These are phyloP conservation scores for Bombus sylvicola DNA, from an alignment of 1,140 invertebrate genomes.

Conservation along the genomic window DNA sequence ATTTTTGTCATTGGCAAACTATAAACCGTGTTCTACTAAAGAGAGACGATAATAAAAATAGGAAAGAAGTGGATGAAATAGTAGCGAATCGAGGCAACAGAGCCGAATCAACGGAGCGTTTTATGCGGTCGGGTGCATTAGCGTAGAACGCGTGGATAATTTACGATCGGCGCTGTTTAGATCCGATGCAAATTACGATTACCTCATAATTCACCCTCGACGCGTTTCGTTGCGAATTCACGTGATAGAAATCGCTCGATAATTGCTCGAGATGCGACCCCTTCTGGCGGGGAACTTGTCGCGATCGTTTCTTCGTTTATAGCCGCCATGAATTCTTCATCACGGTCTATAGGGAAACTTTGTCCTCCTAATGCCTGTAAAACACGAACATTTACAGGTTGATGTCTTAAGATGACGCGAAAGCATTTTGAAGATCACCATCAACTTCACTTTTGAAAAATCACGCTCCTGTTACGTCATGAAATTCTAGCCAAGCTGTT, in stretches of 20 bases:
- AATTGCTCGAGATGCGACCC: conserved; percentile 11
- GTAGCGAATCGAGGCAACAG: background rate
- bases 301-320: conserved; percentile 25
- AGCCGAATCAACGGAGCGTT: background rate
- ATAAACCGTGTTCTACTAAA: too few species aligned
- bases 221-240: conserved; percentile 17
- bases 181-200: conserved; percentile 22
- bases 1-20: background rate
- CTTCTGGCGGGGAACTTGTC: background rate
- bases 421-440: background rate
- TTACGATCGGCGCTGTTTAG: conserved; percentile 22
- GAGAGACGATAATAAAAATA: background rate
- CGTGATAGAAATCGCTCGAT: conserved; percentile 21
- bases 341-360: background rate
- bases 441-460: background rate
- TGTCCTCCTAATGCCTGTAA: background rate
- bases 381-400: background rate
- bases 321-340: conserved; percentile 5
- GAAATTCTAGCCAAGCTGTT: too few species aligned
- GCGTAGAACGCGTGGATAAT: background rate
- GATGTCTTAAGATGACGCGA: background rate
- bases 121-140: conserved; percentile 7
- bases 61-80: background rate
- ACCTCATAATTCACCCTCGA: conserved; percentile 1
- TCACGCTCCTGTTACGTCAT: background rate